Percentiles rank a stretch among this genome's conserved stretches.
Evolutionary conservation across 2,113 vertebrate genomes (phyloP).

Genomic region (Sebastes fasciatus): DNA sequence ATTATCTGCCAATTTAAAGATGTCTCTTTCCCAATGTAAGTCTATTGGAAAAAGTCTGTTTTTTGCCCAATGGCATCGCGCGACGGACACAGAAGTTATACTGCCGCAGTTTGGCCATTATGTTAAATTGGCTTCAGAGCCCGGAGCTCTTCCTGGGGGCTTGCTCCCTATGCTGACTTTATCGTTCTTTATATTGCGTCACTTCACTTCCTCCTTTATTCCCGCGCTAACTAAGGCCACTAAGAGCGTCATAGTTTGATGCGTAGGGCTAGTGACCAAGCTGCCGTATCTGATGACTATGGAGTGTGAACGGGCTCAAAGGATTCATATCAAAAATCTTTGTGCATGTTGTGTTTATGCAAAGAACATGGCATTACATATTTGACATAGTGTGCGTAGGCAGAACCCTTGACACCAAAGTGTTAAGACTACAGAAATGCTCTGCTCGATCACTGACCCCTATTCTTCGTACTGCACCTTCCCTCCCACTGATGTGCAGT

Average conservation of each 20-base stretch:
- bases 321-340: background rate
- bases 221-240: background rate
- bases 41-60: too few species aligned
- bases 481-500: conserved; percentile 16
- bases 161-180: background rate
- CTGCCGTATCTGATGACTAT: background rate
- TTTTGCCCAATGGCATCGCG: too few species aligned
- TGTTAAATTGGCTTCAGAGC: background rate
- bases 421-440: conserved; percentile 25
- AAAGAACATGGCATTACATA: conserved; percentile 11
- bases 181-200: background rate
- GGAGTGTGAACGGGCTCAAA: background rate
- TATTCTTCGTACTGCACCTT: background rate
- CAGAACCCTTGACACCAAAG: conserved; percentile 14
- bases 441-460: conserved; percentile 11
- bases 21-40: too few species aligned
- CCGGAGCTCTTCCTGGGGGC: too few species aligned
- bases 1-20: too few species aligned
- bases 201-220: background rate
- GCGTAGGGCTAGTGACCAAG: background rate
- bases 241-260: background rate
- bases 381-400: conserved; percentile 9
- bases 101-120: background rate
- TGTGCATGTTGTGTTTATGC: conserved; percentile 14
- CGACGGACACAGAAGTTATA: background rate